Evolutionary conservation across 2,113 vertebrate species (phyloP), one percentile per base, ranked within the genome.

Genomic region (Willisornis vidua): DNA sequence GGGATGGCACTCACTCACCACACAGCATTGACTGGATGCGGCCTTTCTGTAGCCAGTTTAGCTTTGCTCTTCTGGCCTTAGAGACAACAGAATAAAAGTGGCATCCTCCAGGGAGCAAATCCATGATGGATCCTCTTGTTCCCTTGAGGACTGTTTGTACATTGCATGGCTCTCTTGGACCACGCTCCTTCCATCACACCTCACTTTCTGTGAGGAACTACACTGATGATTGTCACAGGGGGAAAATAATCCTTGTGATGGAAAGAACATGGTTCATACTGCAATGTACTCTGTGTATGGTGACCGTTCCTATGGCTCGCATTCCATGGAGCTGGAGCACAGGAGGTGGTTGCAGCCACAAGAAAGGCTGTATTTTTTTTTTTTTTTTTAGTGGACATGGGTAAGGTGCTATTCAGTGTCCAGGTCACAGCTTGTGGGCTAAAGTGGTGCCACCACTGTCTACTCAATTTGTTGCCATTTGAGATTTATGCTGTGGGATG

Each of bases 11-110:
- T 24, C 5, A 5, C 10, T 75, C 52, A 78, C 18, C 29, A n/a
- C 70, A n/a, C 20, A 52, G 43, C 35, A 19, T 10, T 0, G 0
- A 5, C 22, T 48, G 45, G 19, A 10, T 3, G 2, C 45, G n/a
- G 26, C 22, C 33, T 26, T 29, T 77, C 46, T 39, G 28, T 19
- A 55, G 35, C 52, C 46, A 52, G 8, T 52, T 83, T 23, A 52
- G 10, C 58, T 87, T 85, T 76, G 71, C 4, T 68, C 20, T 41
- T 75, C 70, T 19, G 37, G 39, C 12, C 45, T 76, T 72, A 45
- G 45, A 59, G 23, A 31, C 3, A 15, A 19, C 18, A 71, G 59
- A 49, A 61, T 8, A 52, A 66, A 43, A 68, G 19, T 29, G 12
- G 10, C n/a, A 26, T 39, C 14, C 13, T 63, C 20, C 61, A 77